Percentiles rank a stretch among this genome's conserved stretches.
These are phyloP conservation scores for Agrilus planipennis DNA, from an alignment of 1,140 invertebrate genomes.

Conservation along the genomic window DNA sequence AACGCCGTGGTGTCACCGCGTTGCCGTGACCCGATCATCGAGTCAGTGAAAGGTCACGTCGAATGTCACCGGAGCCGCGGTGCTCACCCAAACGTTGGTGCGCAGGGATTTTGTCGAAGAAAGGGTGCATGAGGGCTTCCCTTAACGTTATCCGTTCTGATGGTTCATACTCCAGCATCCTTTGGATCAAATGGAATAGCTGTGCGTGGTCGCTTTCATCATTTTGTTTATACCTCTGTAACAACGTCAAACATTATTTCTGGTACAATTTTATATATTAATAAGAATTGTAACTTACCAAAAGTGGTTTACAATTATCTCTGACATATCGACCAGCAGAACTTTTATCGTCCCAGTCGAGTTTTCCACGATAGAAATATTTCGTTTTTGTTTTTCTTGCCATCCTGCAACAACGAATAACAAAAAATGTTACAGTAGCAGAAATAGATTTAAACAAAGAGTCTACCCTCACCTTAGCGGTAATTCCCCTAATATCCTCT, in stretches of 20 bases:
- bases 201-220: constrained; percentile 86
- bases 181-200: constrained; percentile 86
- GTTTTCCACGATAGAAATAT: constrained; percentile 88
- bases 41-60: constrained; percentile 43
- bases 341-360: constrained; percentile 91
- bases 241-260: constrained; percentile 11
- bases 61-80: constrained; percentile 38
- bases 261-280: not conserved
- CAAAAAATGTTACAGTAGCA: constrained; percentile 9
- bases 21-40: too few relatives aligned
- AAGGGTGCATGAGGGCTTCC: constrained; percentile 85
- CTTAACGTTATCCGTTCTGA: constrained; percentile 74
- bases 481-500: constrained; percentile 90
- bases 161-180: constrained; percentile 97
- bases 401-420: constrained; percentile 52
- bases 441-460: constrained; percentile 2
- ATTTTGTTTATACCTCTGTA: constrained; percentile 79
- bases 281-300: constrained; percentile 52
- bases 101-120: constrained; percentile 75
- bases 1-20: too few relatives aligned
- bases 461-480: constrained; percentile 59
- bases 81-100: constrained; percentile 55
- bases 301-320: constrained; percentile 93
- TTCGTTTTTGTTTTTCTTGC: constrained; percentile 94
- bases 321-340: constrained; percentile 93